Evolutionary conservation across 2,113 vertebrate genomes (phyloP), one percentile per base, ranked within the genome.

Genomic region (Accipiter cooperii): DNA sequence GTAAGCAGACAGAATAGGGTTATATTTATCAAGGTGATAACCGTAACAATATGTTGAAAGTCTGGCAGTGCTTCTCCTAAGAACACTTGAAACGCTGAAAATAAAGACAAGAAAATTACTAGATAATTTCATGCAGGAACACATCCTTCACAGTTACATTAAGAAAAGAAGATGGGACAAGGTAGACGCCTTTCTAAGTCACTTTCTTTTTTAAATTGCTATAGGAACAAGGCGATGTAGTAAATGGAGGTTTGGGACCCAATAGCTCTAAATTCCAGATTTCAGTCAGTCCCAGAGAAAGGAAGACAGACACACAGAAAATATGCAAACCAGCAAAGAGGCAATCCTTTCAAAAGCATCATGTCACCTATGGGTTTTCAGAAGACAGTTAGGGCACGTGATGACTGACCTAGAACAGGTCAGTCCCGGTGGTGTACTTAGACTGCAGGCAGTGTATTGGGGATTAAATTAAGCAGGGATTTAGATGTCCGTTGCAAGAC

Each of bases 1-100:
- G 33, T 31, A n/a, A 90, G 74, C 81, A 96, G 93, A 79, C 77
- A 91, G 91, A 87, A 82, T 29, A 14, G 44, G 65, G 77, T 93
- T 94, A 82, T 91, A 94, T 95, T 94, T 94, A 63, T 91, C 92
- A 87, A 89, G 94, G 91, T 95, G 89, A 89, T 65, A 96, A 93
- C 95, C 93, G 65, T 87, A 95, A 91, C 93, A 93, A 79, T 89
- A 94, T 96, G 94, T 19, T 87, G 81, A 29, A 54, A 87, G 74
- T 89, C 96, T 94, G 70, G 64, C 70, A 68, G 47, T 24, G 52
- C 83, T 87, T 84, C 80, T 89, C 88, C 47, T 24, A 60, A 87
- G 69, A 95, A 54, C 87, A 71, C 76, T 87, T 70, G 65, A 84
- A 88, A 75, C 54, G 15, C 20, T 79, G 96, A 52, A 91, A 52